phyloP scores from a whole-genome alignment of 1,140 invertebrate genomes.

The Caenorhabditis inopinata region DNA sequence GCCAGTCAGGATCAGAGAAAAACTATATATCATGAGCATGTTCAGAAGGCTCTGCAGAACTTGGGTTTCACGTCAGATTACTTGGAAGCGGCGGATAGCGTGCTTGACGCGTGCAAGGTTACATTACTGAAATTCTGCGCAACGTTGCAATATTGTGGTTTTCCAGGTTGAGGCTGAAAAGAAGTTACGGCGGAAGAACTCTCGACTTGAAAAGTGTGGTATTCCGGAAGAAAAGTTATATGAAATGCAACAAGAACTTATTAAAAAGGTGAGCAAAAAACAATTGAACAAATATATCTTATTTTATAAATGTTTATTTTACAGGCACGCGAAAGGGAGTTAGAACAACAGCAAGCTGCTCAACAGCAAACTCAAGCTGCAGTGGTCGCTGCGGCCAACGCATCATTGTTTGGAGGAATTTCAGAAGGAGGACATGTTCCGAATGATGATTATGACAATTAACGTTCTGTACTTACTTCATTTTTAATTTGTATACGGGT shows the following conservation, averaged over 20 bases:
- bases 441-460: background rate
- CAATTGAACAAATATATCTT: too few species aligned
- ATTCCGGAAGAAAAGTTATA: conserved; percentile 66
- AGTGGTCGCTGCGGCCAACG: background rate
- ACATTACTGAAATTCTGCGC: too few species aligned
- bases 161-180: conserved; percentile 65
- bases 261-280: conserved; percentile 54
- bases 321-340: background rate
- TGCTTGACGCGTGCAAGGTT: conserved; percentile 63
- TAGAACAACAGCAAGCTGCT: background rate
- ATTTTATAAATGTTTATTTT: background rate
- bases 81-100: conserved; percentile 59
- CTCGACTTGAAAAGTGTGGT: conserved; percentile 66
- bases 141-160: too few species aligned
- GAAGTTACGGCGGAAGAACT: conserved; percentile 66
- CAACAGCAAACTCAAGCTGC: background rate
- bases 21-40: conserved; percentile 66
- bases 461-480: too few species aligned
- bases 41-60: conserved; percentile 54
- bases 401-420: background rate
- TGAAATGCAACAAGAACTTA: conserved; percentile 61
- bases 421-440: background rate
- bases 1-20: conserved; percentile 62
- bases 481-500: background rate
- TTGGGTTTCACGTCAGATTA: background rate